Conservation (phyloP, 30 jellyfish, hydroid and myxozoan genomes). For the Aurelia sp. region DNA sequence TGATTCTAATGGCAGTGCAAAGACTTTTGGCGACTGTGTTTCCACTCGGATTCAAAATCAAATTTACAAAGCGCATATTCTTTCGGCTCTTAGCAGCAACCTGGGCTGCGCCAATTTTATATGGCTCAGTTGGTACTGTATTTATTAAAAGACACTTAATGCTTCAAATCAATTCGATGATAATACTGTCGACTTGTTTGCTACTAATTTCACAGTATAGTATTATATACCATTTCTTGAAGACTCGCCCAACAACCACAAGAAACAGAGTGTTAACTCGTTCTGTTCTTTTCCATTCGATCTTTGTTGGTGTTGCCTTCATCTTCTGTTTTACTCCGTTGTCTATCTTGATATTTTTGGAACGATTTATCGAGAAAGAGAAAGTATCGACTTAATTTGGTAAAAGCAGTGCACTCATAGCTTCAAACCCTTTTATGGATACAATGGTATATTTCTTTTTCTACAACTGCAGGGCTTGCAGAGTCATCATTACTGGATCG, state of each 20-base stretch:
- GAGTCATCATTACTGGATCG: too few species aligned
- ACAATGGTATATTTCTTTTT: too few species aligned
- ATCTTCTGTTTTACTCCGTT: background rate
- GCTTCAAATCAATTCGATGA: background rate
- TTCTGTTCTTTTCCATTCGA: background rate
- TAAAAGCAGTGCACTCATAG: too few species aligned
- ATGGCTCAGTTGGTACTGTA: background rate
- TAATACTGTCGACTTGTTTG: background rate
- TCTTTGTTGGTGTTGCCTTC: background rate
- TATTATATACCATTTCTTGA: background rate
- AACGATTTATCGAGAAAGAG: too few species aligned
- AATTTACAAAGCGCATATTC: background rate
- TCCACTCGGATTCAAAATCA: conserved; percentile 1
- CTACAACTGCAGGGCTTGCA: too few species aligned
- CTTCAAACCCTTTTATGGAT: too few species aligned
- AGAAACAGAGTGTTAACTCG: background rate
- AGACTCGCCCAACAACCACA: background rate
- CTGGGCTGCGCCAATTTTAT: background rate
- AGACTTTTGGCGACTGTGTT: conserved; percentile 1
- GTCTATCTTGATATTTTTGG: too few species aligned
- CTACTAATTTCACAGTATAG: background rate
- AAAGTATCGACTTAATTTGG: too few species aligned
- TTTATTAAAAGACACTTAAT: background rate
- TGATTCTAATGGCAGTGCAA: background rate
- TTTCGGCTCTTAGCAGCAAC: background rate